phyloP scores from a whole-genome alignment of 2,797 vertebrate genomes.

The Phoxinus dragarum region DNA sequence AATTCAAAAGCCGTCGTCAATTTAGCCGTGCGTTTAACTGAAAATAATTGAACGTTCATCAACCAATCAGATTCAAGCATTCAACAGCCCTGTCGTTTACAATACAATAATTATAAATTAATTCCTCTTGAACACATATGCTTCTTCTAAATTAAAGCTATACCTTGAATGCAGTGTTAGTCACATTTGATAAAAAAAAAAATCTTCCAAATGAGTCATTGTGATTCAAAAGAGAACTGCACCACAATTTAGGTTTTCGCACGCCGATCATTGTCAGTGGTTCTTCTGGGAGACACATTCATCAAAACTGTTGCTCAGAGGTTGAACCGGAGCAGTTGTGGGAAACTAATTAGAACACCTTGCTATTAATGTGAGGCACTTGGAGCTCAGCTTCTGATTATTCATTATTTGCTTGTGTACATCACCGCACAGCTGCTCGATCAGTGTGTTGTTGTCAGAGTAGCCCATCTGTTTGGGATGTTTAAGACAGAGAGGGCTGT shows the following conservation, averaged over 20 bases:
- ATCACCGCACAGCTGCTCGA: conserved; percentile 80
- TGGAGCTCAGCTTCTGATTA: conserved; percentile 78
- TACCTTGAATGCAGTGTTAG: not conserved
- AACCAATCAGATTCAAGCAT: not conserved
- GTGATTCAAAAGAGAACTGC: not conserved
- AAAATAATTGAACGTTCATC: not conserved
- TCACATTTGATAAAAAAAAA: not conserved
- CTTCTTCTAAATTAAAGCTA: not conserved
- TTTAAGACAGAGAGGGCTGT: conserved; percentile 4
- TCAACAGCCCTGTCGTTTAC: too few species aligned
- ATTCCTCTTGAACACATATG: not conserved
- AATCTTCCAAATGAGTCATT: not conserved
- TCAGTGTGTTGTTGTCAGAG: conserved; percentile 76
- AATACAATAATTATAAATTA: too few species aligned
- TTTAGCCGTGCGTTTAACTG: not conserved
- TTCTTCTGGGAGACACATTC: conserved; percentile 2
- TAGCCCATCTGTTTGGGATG: conserved; percentile 74
- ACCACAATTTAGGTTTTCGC: not conserved
- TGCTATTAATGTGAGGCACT: conserved; percentile 81
- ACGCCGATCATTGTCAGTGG: not conserved
- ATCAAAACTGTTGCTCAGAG: conserved; percentile 39
- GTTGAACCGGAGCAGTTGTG: conserved; percentile 64
- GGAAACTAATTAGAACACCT: conserved; percentile 81
- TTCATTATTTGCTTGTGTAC: conserved; percentile 81
- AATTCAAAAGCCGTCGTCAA: too few species aligned